Conservation (phyloP, 2,888 invertebrate genomes). For the Orthosia gracilis region DNA sequence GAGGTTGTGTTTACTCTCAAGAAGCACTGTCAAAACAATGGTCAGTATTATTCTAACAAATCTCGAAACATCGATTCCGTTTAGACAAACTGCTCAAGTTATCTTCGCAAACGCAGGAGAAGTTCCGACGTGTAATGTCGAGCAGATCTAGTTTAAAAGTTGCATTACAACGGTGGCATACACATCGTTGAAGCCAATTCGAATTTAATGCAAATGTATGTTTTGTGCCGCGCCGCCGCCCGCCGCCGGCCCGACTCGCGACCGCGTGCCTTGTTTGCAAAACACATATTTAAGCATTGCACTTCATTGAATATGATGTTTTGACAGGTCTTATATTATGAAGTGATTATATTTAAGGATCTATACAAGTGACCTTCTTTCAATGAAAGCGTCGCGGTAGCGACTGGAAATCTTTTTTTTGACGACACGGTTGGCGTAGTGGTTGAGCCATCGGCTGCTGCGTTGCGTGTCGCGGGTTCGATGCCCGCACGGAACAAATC, state of each 20-base stretch:
- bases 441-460: too few relatives aligned
- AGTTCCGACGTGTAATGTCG: conserved; percentile 64
- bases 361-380: too few relatives aligned
- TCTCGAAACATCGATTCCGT: background rate
- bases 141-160: conserved; percentile 76
- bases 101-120: conserved; percentile 33
- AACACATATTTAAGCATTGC: conserved; percentile 52
- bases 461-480: too few relatives aligned
- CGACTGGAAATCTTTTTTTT: too few relatives aligned
- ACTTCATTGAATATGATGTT: conserved; percentile 28
- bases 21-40: too few relatives aligned
- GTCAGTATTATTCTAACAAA: too few relatives aligned
- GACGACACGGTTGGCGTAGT: too few relatives aligned
- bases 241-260: conserved; percentile 17
- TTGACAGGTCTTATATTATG: background rate
- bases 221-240: conserved; percentile 59
- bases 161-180: conserved; percentile 74
- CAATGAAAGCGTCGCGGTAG: too few relatives aligned
- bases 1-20: too few relatives aligned
- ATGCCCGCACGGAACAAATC: too few relatives aligned
- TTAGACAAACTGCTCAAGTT: conserved; percentile 56
- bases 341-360: background rate
- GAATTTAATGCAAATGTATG: conserved; percentile 84
- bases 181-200: conserved; percentile 78
- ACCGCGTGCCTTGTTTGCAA: conserved; percentile 50